Percentiles rank a stretch among this genome's conserved stretches.
Conservation (phyloP, 1,140 invertebrate species). For the Bicyclus anynana region DNA sequence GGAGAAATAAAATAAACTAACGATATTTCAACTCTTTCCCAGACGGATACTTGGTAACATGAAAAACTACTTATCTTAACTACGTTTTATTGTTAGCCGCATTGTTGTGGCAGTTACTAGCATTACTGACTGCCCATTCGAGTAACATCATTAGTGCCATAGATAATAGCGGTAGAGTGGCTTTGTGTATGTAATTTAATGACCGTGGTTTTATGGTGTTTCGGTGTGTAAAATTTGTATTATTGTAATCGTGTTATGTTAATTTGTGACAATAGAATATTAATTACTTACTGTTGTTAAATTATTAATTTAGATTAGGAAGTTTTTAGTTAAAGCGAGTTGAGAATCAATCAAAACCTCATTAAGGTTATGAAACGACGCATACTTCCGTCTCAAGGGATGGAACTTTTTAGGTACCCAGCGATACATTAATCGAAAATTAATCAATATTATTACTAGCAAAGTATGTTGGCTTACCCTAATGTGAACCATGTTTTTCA, state of each 20-base stretch:
- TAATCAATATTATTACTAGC: too few species aligned
- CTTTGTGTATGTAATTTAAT: constrained; percentile 6
- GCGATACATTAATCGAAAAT: too few species aligned
- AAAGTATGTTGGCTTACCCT: too few species aligned
- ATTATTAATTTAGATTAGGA: neutral
- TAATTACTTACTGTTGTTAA: neutral
- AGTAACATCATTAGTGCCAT: constrained; percentile 37
- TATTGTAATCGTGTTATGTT: neutral
- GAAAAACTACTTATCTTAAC: constrained; percentile 72
- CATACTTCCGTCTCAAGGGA: too few species aligned
- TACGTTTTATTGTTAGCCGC: constrained; percentile 62
- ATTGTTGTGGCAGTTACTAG: constrained; percentile 58
- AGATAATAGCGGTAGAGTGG: constrained; percentile 13
- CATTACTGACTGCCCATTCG: constrained; percentile 27
- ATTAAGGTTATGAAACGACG: too few species aligned
- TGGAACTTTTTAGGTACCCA: too few species aligned
- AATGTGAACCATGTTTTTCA: too few species aligned
- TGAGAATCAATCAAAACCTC: too few species aligned
- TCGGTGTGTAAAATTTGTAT: neutral
- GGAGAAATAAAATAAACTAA: constrained; percentile 8
- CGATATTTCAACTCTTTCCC: constrained; percentile 25
- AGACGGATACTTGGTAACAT: constrained; percentile 49
- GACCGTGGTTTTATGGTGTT: neutral
- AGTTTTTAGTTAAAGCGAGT: too few species aligned
- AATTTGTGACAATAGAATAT: neutral